phyloP scores from a whole-genome alignment of 1,140 invertebrate species.

The Centruroides vittatus region DNA sequence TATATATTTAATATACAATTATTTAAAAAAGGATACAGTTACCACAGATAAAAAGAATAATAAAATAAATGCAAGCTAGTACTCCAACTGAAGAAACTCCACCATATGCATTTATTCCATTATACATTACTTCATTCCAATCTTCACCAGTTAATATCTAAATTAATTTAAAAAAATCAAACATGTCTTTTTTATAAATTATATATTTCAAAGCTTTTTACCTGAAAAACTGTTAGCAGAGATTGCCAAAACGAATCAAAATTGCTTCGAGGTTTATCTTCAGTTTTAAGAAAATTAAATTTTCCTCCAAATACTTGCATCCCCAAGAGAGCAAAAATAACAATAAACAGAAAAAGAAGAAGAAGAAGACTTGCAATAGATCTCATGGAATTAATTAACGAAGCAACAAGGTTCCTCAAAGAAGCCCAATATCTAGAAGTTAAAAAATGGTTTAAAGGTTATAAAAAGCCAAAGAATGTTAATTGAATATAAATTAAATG shows the following conservation, averaged over 20 bases:
- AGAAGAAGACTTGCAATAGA: constrained; percentile 95
- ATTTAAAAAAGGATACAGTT: constrained; percentile 62
- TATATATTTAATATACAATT: too few relatives aligned
- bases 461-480: too few relatives aligned
- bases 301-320: constrained; percentile 55
- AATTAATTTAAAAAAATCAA: neutral
- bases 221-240: constrained; percentile 48
- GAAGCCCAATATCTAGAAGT: constrained; percentile 85
- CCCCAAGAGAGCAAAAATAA: constrained; percentile 95
- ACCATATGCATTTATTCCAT: constrained; percentile 92
- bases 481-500: too few relatives aligned
- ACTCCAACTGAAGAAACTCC: constrained; percentile 75
- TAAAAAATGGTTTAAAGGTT: neutral
- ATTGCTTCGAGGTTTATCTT: constrained; percentile 41
- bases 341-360: constrained; percentile 96
- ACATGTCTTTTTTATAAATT: neutral
- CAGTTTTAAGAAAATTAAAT: constrained; percentile 38
- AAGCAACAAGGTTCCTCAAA: constrained; percentile 92
- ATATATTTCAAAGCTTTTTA: constrained; percentile 14
- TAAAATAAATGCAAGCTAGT: constrained; percentile 92
- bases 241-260: constrained; percentile 49
- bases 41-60: constrained; percentile 97
- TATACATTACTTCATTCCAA: constrained; percentile 99
- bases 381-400: constrained; percentile 94
- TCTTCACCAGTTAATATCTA: constrained; percentile 98